Conservation (phyloP, 1,140 invertebrate species). For the Mylabris phalerata region DNA sequence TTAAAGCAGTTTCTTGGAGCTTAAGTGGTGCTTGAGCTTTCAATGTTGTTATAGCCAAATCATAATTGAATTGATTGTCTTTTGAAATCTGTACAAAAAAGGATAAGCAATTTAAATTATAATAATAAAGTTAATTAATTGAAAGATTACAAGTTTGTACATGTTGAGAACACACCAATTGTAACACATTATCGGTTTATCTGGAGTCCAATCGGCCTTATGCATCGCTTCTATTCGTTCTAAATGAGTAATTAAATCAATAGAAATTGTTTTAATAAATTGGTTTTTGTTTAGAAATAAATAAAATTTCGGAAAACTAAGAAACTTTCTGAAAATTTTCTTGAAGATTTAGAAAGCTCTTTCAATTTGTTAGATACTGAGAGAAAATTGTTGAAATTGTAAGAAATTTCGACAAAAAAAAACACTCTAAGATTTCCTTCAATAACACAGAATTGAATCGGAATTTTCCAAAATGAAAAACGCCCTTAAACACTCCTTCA, state of each 20-base stretch:
- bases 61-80: slow-evolving; percentile 30
- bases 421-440: no score
- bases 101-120: background rate
- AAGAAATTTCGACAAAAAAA: no score
- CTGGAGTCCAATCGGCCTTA: slow-evolving; percentile 25
- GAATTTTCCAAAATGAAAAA: no score
- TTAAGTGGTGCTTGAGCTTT: slow-evolving; percentile 22
- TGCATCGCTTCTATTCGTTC: slow-evolving; percentile 29
- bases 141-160: slow-evolving; percentile 28
- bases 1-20: slow-evolving; percentile 14
- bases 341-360: no score
- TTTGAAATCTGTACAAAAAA: slow-evolving; percentile 19
- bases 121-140: background rate
- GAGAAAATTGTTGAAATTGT: no score
- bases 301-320: no score
- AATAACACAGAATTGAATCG: no score
- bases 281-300: no score
- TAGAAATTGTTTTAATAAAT: background rate
- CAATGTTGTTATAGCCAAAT: slow-evolving; percentile 20
- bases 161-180: slow-evolving; percentile 25
- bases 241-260: slow-evolving; percentile 16
- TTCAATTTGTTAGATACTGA: no score
- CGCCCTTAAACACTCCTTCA: no score
- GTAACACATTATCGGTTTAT: slow-evolving; percentile 29
- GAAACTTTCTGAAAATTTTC: no score